A percentile compares a stretch with the other conserved stretches of the same genome.
Conservation (phyloP, 2,113 vertebrate genomes). For the Myodes glareolus region DNA sequence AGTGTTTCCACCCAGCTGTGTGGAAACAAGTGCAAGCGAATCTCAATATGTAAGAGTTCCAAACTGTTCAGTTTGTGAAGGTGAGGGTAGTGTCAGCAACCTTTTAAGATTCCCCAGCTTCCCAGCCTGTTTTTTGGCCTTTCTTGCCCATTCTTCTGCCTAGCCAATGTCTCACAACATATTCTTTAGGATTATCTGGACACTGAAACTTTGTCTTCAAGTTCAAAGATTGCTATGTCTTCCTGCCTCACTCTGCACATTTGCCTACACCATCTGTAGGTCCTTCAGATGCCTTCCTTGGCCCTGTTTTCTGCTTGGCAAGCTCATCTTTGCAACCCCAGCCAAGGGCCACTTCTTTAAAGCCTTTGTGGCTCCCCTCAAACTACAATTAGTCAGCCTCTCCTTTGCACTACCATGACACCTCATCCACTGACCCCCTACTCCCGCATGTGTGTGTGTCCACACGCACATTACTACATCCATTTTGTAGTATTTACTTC, state of each 20-base stretch:
- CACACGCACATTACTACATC: no score
- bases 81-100: background rate
- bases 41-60: background rate
- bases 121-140: background rate
- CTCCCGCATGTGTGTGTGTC: background rate
- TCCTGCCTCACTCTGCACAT: background rate
- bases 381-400: background rate
- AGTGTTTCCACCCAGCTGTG: background rate
- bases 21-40: background rate
- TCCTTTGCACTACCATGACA: background rate
- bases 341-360: background rate
- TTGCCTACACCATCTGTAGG: background rate
- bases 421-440: background rate
- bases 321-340: background rate
- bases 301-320: background rate
- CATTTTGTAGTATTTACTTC: background rate
- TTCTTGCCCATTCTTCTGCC: background rate
- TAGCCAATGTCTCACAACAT: background rate
- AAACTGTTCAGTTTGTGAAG: background rate
- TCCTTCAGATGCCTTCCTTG: background rate
- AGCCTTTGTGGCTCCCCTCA: background rate
- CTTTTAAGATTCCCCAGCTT: background rate
- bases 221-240: background rate
- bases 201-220: background rate
- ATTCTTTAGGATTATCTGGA: background rate